Evolutionary conservation across 2,113 vertebrate genomes (phyloP), one percentile per base, ranked within the genome.

Genomic region (Thunnus thynnus): DNA sequence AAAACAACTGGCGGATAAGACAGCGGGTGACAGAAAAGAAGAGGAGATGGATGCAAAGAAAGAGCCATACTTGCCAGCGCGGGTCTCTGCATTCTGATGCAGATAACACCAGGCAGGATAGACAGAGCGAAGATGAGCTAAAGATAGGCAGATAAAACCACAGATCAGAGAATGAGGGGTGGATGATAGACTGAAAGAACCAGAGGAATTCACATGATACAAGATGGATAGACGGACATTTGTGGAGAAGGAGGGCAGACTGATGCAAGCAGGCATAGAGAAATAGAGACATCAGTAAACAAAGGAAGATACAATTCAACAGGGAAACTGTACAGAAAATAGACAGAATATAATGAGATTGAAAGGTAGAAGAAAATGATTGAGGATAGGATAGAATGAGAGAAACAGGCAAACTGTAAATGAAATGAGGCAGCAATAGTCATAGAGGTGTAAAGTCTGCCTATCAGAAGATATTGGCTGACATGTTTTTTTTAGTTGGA

Each of bases 111-210:
- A 72, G 58, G 48, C 75, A 69, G 65, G 51, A 60, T 4, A 18
- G 68, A 64, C 63, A 30, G 72, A 67, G 65, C 18, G 52, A 32
- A 67, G 74, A 86, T 82, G 75, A 80, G 62, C 61, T 78, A 67
- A 78, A 86, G 80, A 87, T 87, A 71, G 75, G 52, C 60, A 65
- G 74, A 80, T 88, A 79, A 85, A 74, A 70, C 46, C 63, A 54
- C 61, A 64, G 56, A 84, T 83, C 69, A 70, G 62, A 82, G 64
- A 71, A 56, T 5, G 20, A 62, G 17, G 46, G 54, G 17, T 44
- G 54, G 27, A 36, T 76, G 77, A 77, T 74, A 22, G 44, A 17
- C 20, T 76, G 51, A 79, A 67, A 56, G 46, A 80, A 78, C 83
- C 58, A 60, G 54, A 79, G 76, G 36, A 69, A 60, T 69, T 69